A percentile compares a stretch with the other conserved stretches of the same genome.
These are phyloP conservation scores for Lichenostomus cassidix DNA, from an alignment of 2,113 vertebrate species.

Conservation along the genomic window DNA sequence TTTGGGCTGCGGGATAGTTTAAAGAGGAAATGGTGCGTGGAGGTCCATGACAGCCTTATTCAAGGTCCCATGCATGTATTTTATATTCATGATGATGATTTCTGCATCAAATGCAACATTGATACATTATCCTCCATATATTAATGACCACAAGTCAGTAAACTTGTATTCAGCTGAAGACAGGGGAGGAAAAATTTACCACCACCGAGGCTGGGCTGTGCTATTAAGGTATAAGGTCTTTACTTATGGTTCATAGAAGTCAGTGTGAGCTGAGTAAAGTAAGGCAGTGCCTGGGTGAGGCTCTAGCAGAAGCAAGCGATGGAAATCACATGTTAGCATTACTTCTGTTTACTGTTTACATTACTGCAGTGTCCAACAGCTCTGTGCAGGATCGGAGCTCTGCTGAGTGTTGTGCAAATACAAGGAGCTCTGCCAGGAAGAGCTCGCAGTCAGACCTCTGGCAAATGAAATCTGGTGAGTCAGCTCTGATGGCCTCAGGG, in stretches of 20 bases:
- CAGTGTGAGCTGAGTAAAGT: neutral
- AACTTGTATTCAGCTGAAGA: neutral
- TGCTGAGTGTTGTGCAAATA: neutral
- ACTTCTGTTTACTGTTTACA: neutral
- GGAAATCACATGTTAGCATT: neutral
- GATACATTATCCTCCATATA: neutral
- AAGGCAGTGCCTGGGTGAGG: neutral
- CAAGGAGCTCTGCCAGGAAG: neutral
- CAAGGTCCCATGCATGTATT: neutral
- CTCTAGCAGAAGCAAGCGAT: neutral
- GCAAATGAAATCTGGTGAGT: neutral
- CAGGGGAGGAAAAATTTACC: neutral
- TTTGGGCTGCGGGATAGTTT: neutral
- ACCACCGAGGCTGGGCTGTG: neutral
- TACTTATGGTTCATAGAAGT: fast-evolving
- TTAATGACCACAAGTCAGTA: neutral
- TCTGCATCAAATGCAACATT: neutral
- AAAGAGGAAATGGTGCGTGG: neutral
- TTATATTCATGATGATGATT: neutral
- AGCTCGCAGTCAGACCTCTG: fast-evolving
- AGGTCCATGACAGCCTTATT: neutral
- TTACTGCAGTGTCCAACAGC: neutral
- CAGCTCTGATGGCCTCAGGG: neutral
- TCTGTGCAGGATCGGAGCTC: neutral
- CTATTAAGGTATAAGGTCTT: neutral